Evolutionary conservation across 2,888 invertebrate species (phyloP).

Genomic region (Metallyticus violacea): DNA sequence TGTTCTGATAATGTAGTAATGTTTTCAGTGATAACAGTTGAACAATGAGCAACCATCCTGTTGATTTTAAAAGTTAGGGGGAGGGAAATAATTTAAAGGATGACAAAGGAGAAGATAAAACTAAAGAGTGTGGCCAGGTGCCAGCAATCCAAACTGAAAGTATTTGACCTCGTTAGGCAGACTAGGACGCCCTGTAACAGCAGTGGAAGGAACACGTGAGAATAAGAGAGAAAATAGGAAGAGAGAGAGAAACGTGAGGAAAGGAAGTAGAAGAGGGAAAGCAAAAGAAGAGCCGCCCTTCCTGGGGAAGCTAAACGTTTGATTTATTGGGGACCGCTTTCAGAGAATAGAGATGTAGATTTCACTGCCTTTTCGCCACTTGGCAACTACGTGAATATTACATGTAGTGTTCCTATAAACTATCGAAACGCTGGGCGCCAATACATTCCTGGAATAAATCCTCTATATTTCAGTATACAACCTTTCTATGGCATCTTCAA

Average conservation of each 20-base stretch:
- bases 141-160: too few relatives aligned
- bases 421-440: too few relatives aligned
- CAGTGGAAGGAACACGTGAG: too few relatives aligned
- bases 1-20: too few relatives aligned
- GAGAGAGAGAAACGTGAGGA: not conserved
- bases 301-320: not conserved
- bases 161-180: not conserved
- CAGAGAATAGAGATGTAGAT: conserved; percentile 7
- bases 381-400: not conserved
- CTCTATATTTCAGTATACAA: too few relatives aligned
- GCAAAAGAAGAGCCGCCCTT: not conserved
- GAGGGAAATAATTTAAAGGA: not conserved
- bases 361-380: not conserved
- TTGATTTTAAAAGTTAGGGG: too few relatives aligned
- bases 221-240: not conserved
- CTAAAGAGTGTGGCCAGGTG: too few relatives aligned
- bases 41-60: too few relatives aligned
- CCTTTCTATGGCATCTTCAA: too few relatives aligned
- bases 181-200: not conserved
- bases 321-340: not conserved
- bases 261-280: not conserved
- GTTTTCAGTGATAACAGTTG: too few relatives aligned
- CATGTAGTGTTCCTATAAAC: conserved; percentile 1
- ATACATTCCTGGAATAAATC: too few relatives aligned
- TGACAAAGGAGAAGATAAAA: not conserved